phyloP scores from a whole-genome alignment of 2,888 invertebrate genomes.

The Sialis fuliginosa region DNA sequence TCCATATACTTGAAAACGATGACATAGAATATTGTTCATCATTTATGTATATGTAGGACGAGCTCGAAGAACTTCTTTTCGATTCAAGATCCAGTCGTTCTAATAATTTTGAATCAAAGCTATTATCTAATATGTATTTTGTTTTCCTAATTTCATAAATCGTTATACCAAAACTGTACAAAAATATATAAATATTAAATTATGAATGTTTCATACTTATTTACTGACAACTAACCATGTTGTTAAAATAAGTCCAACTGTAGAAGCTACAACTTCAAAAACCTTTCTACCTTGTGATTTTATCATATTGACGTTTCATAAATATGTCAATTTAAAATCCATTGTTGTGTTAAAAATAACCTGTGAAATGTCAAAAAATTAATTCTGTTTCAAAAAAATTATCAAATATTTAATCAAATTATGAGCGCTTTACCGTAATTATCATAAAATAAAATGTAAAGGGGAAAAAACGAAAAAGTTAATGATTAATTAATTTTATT shows the following conservation, averaged over 20 bases:
- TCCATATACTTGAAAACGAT: slow-evolving; percentile 13
- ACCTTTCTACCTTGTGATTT: background rate
- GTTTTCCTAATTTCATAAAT: slow-evolving; percentile 19
- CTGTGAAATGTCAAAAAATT: no score
- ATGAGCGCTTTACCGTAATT: no score
- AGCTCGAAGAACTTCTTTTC: slow-evolving; percentile 5
- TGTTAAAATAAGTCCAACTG: no score
- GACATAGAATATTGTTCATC: slow-evolving; percentile 6
- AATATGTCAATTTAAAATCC: no score
- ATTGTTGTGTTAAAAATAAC: no score
- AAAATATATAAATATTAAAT: background rate
- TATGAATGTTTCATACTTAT: background rate
- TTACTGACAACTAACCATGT: no score
- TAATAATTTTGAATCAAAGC: slow-evolving; percentile 21
- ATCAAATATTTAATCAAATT: no score
- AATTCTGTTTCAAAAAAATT: no score
- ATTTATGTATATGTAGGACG: slow-evolving; percentile 8
- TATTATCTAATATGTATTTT: slow-evolving; percentile 17
- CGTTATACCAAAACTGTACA: slow-evolving; percentile 14
- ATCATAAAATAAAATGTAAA: no score
- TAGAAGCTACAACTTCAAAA: background rate
- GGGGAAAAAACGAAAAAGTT: no score
- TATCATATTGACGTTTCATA: background rate
- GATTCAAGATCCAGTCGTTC: slow-evolving; percentile 15
- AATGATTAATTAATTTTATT: no score